These are phyloP conservation scores for Aphyosemion australe DNA, from an alignment of 2,113 vertebrate species.

Conservation along the genomic window DNA sequence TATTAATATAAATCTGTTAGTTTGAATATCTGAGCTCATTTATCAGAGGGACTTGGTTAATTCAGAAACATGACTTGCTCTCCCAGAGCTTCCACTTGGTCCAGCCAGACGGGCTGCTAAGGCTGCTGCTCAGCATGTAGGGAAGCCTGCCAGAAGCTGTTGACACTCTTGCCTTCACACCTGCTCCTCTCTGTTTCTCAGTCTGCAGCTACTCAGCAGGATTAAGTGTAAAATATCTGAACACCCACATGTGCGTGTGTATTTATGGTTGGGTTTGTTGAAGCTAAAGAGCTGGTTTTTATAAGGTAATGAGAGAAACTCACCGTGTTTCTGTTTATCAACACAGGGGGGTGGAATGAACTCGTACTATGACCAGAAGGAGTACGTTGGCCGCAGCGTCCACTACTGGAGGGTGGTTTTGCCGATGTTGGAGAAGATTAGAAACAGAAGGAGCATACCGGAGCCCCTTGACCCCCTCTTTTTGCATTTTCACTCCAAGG, in stretches of 20 bases:
- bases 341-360: conserved; percentile 85
- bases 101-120: background rate
- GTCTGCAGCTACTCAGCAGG: conserved; percentile 25
- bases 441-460: conserved; percentile 87
- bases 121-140: conserved; percentile 9
- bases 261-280: background rate
- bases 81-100: background rate
- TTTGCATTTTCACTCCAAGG: conserved; percentile 88
- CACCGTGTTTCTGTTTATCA: background rate
- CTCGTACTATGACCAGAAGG: conserved; percentile 95
- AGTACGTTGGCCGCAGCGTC: conserved; percentile 91
- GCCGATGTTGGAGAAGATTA: conserved; percentile 86
- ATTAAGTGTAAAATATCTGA: conserved; percentile 9
- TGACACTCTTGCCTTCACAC: conserved; percentile 10
- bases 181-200: conserved; percentile 44
- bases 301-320: background rate
- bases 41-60: background rate
- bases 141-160: conserved; percentile 12
- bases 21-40: background rate
- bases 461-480: conserved; percentile 93
- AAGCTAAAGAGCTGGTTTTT: background rate
- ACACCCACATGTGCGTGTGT: background rate
- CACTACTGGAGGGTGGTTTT: conserved; percentile 93
- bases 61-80: background rate
- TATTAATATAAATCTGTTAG: background rate